A percentile compares a stretch with the other conserved stretches of the same genome.
Evolutionary conservation across 2,888 invertebrate species (phyloP).

Genomic region (Loripinus fragilis): DNA sequence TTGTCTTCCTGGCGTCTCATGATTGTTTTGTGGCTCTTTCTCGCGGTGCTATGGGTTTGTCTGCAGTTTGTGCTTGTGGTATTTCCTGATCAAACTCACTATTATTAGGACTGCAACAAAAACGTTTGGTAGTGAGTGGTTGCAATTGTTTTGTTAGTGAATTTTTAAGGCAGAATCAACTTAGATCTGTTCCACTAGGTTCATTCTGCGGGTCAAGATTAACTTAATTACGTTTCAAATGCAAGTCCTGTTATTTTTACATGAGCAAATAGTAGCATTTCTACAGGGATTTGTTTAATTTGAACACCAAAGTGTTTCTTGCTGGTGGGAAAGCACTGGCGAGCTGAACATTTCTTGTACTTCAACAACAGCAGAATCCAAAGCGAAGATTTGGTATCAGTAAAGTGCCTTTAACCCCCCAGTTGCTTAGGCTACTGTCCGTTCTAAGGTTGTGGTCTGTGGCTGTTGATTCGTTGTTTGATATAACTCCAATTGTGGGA

Average conservation of each 20-base stretch:
- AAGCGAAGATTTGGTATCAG: no score
- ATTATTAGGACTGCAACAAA: constrained; percentile 41
- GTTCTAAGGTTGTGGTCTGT: no score
- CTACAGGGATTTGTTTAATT: constrained; percentile 42
- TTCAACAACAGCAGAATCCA: no score
- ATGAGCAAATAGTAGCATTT: constrained; percentile 42
- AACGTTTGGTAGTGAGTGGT: constrained; percentile 32
- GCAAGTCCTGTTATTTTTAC: constrained; percentile 47
- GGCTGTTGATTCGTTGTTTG: no score
- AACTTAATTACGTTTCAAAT: constrained; percentile 36
- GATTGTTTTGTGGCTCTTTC: no score
- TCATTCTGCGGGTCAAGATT: constrained; percentile 32
- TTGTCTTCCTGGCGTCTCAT: no score
- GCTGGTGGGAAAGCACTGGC: constrained; percentile 63
- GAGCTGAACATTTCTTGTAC: no score
- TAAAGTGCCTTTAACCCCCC: no score
- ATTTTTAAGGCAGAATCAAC: constrained; percentile 25
- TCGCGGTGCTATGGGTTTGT: no score
- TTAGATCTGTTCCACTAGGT: constrained; percentile 31
- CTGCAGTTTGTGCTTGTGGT: no score
- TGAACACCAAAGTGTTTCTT: constrained; percentile 51
- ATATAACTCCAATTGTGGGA: no score
- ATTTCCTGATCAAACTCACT: constrained; percentile 40
- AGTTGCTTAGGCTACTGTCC: no score
- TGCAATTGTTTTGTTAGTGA: constrained; percentile 20